These are phyloP conservation scores for Trochalopteron elliotii DNA, from an alignment of 2,113 vertebrate genomes.

Conservation along the genomic window DNA sequence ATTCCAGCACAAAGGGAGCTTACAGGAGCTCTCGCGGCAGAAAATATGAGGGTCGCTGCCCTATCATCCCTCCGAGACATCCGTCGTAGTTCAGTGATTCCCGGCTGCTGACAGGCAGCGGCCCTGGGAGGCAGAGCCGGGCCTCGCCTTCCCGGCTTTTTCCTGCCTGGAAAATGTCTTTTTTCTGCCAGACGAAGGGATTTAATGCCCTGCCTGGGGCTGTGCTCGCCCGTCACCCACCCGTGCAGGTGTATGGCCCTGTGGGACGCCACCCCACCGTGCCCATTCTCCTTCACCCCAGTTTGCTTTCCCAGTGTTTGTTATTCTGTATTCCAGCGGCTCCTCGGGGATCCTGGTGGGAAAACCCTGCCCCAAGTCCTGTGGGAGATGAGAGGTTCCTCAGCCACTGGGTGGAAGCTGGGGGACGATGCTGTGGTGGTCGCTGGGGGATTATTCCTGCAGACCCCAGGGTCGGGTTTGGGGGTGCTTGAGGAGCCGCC, in stretches of 20 bases:
- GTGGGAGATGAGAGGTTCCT: not conserved
- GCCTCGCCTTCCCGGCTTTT: not conserved
- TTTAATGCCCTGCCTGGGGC: not conserved
- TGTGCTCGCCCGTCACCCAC: rapidly evolving
- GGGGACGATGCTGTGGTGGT: rapidly evolving
- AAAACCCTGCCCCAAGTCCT: not conserved
- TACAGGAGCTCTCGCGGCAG: slow-evolving; percentile 10
- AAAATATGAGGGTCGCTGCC: slow-evolving; percentile 51
- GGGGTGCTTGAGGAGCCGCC: not conserved
- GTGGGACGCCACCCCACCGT: rapidly evolving
- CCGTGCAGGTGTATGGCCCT: rapidly evolving
- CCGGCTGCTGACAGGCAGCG: slow-evolving; percentile 16
- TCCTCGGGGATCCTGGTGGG: rapidly evolving
- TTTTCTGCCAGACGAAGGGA: not conserved
- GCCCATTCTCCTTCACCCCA: rapidly evolving
- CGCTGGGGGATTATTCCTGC: not conserved
- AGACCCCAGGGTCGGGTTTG: not conserved
- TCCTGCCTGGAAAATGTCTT: not conserved
- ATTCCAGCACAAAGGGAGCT: slow-evolving; percentile 51
- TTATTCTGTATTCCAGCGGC: not conserved
- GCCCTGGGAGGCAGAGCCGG: not conserved
- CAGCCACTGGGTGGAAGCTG: rapidly evolving
- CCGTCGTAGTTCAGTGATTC: slow-evolving; percentile 25
- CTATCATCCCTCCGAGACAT: slow-evolving; percentile 50
- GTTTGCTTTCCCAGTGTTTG: not conserved